Evolutionary conservation across 2,113 vertebrate genomes (phyloP), one percentile per base, ranked within the genome.

Genomic region (Fregetta grallaria): DNA sequence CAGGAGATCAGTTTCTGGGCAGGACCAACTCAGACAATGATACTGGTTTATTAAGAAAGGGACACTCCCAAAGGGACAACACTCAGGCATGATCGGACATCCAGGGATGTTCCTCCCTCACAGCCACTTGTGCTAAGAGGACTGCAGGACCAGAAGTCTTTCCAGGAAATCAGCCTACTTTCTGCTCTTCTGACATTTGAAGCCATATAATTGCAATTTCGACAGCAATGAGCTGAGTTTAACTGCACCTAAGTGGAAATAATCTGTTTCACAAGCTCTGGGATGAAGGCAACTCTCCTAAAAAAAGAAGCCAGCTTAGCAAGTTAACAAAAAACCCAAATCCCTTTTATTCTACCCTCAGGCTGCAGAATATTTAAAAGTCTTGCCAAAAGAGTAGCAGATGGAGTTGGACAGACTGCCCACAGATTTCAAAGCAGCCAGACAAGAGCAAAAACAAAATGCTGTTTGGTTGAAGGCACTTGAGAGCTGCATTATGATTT

Each of bases 331-430:
- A 86, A 72, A n/a, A 3, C 29, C 29, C 53, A 71, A 20, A 7
- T 22, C 2, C 1, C 72, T 88, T 92, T 75, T 93, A 50, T 86
- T 90, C 71, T 68, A 9, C 52, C 78, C 82, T 62, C 86, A 73
- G 78, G 85, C 73, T 78, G 88, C 92, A 87, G 52, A 82, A 58
- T 45, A 40, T 20, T 79, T 20, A 50, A 61, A n/a, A 56, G 47
- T n/a, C 74, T 65, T 94, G 94, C 92, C 95, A 95, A 79, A 71
- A 14, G 45, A 76, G 74, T 1, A 88, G 92, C 92, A 97, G 95
- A 93, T 96, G 95, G 95, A 93, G 88, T 44, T 82, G 86, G 32
- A 73, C 77, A 95, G 95, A 49, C 82, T 53, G 58, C 16, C 66
- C 40, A 62, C 86, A 88, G 74, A 65, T 76, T 90, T 85, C 34